Conservation (phyloP, 2,888 invertebrate species). For the Caradrina clavipalpis region DNA sequence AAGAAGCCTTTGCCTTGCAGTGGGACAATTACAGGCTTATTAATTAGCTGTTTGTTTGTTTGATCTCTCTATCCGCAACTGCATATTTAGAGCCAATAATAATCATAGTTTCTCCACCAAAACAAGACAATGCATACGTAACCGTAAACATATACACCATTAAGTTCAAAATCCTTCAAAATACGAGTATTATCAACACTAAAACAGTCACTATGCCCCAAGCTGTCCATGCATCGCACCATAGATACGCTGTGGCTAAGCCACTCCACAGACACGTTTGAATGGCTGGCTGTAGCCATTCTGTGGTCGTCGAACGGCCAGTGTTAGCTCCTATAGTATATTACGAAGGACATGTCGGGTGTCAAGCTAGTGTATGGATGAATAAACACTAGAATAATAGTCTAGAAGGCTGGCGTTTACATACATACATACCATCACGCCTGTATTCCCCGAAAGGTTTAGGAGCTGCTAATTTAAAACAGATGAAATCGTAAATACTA, state of each 20-base stretch:
- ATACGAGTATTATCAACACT: too few relatives aligned
- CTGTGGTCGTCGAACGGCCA: constrained; percentile 35
- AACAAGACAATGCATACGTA: not conserved
- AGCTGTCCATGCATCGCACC: not conserved
- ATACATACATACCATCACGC: too few relatives aligned
- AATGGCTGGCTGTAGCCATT: constrained; percentile 25
- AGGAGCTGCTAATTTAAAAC: too few relatives aligned
- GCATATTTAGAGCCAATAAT: too few relatives aligned
- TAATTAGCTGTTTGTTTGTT: too few relatives aligned
- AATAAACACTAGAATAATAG: constrained; percentile 20
- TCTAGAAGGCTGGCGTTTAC: not conserved
- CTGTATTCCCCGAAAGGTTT: too few relatives aligned
- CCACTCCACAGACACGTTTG: not conserved
- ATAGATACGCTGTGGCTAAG: not conserved
- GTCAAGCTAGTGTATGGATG: constrained; percentile 12
- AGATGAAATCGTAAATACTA: too few relatives aligned
- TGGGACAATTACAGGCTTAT: too few relatives aligned
- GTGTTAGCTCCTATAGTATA: constrained; percentile 13
- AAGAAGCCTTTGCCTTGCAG: too few relatives aligned
- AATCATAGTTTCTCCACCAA: too few relatives aligned
- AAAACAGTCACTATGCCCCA: constrained; percentile 12
- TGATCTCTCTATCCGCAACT: too few relatives aligned
- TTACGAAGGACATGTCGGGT: constrained; percentile 14
- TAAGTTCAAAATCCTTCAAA: not conserved
- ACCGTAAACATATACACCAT: not conserved